phyloP scores from a whole-genome alignment of 2,113 vertebrate species.

The Galeopterus variegatus region DNA sequence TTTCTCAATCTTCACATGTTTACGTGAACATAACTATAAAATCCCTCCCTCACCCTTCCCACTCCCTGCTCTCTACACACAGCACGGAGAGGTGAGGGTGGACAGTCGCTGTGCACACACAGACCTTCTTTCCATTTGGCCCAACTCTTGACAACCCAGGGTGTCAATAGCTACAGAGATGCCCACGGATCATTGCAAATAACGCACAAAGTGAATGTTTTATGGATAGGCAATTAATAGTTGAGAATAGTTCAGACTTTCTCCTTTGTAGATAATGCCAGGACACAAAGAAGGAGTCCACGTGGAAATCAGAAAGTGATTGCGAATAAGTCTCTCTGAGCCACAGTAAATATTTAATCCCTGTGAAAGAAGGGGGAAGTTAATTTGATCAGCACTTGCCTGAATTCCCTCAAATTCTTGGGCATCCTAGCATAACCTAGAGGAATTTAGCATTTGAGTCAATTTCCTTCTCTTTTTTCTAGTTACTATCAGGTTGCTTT shows the following conservation, averaged over 20 bases:
- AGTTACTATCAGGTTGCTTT: conserved; percentile 51
- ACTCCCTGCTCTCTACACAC: not conserved
- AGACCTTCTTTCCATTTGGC: not conserved
- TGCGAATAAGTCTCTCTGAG: conserved; percentile 28
- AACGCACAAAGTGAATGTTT: not conserved
- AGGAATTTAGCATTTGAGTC: conserved; percentile 53
- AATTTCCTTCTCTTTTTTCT: not conserved
- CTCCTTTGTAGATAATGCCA: not conserved
- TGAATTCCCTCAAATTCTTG: conserved; percentile 59
- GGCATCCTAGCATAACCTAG: conserved; percentile 51
- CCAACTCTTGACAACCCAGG: conserved; percentile 4
- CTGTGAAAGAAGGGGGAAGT: conserved; percentile 28
- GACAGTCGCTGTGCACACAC: not conserved
- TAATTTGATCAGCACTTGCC: conserved; percentile 70
- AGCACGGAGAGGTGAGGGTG: not conserved
- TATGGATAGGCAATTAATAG: not conserved
- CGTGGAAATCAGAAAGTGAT: conserved; percentile 60
- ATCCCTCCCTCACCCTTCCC: not conserved
- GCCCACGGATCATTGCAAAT: not conserved
- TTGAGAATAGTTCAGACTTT: not conserved
- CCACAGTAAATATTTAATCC: conserved; percentile 37
- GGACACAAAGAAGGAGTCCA: not conserved
- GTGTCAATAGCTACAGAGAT: not conserved
- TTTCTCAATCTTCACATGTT: not conserved
- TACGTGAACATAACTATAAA: not conserved